A percentile compares a stretch with the other conserved stretches of the same genome.
These are phyloP conservation scores for Perodicticus potto DNA, from an alignment of 2,797 vertebrate species.

Conservation along the genomic window DNA sequence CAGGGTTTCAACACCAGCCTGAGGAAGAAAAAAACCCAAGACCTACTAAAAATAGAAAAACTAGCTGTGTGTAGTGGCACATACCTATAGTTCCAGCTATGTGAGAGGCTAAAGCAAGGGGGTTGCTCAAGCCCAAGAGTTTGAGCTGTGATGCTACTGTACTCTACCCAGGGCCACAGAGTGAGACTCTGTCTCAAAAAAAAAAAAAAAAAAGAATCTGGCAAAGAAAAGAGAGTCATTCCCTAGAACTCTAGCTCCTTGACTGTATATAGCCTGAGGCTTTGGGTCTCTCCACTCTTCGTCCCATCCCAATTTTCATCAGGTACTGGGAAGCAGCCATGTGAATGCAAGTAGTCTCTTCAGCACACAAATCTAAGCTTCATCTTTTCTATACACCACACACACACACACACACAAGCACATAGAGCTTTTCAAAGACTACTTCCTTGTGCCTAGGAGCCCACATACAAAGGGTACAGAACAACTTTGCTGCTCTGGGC, in stretches of 20 bases:
- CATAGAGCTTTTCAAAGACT: not conserved
- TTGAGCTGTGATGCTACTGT: no score
- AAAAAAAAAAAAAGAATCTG: no score
- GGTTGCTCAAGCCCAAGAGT: no score
- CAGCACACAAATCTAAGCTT: not conserved
- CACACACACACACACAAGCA: not conserved
- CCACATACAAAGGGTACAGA: fast-evolving
- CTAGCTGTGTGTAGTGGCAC: no score
- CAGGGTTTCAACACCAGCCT: no score
- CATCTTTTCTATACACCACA: not conserved
- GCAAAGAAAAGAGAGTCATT: not conserved
- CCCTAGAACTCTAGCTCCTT: not conserved
- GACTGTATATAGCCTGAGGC: not conserved
- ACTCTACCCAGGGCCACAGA: no score
- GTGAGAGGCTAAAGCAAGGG: no score
- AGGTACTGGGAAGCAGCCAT: not conserved
- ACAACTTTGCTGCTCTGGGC: not conserved
- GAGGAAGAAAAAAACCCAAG: no score
- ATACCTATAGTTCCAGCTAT: no score
- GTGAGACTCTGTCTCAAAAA: no score
- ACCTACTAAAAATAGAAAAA: no score
- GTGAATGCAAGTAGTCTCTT: not conserved
- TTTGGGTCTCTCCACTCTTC: not conserved
- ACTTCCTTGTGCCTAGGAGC: fast-evolving
- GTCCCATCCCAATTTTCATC: not conserved